Conservation (phyloP, 2,113 vertebrate genomes). For the Furnarius figulus region DNA sequence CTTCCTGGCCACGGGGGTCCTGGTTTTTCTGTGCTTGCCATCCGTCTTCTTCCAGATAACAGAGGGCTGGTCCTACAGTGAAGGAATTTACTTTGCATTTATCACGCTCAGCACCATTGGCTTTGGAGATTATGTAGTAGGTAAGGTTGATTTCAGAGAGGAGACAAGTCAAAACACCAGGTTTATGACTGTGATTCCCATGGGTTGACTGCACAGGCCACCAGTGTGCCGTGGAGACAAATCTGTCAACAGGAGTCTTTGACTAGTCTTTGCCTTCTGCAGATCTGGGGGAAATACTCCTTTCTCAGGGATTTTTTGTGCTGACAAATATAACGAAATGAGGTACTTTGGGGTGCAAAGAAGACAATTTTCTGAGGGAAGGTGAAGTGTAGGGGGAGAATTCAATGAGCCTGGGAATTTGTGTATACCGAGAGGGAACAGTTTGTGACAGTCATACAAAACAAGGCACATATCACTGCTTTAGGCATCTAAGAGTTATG, state of each 20-base stretch:
- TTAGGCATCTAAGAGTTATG: not conserved
- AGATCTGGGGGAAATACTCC: not conserved
- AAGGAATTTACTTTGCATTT: slow-evolving; percentile 77
- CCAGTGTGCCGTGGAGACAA: not conserved
- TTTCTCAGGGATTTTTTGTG: not conserved
- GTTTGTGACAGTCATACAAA: not conserved
- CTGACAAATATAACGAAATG: not conserved
- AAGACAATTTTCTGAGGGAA: not conserved
- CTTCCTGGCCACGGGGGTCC: slow-evolving; percentile 66
- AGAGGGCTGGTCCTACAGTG: slow-evolving; percentile 69
- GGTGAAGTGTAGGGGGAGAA: not conserved
- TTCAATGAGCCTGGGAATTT: not conserved
- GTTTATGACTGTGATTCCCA: not conserved
- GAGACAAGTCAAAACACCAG: not conserved
- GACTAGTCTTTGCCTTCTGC: not conserved
- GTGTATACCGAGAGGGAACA: not conserved
- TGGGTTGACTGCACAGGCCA: not conserved
- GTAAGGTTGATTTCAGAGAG: slow-evolving; percentile 45
- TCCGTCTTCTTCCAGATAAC: slow-evolving; percentile 62
- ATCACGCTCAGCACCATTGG: slow-evolving; percentile 77
- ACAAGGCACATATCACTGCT: not conserved
- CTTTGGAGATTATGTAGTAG: slow-evolving; percentile 75
- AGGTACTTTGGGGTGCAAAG: not conserved
- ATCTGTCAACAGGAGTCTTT: not conserved
- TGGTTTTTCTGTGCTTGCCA: slow-evolving; percentile 71